Base-by-base conservation (phyloP, 2,113 vertebrate genomes). In the Ornithorhynchus anatinus region DNA sequence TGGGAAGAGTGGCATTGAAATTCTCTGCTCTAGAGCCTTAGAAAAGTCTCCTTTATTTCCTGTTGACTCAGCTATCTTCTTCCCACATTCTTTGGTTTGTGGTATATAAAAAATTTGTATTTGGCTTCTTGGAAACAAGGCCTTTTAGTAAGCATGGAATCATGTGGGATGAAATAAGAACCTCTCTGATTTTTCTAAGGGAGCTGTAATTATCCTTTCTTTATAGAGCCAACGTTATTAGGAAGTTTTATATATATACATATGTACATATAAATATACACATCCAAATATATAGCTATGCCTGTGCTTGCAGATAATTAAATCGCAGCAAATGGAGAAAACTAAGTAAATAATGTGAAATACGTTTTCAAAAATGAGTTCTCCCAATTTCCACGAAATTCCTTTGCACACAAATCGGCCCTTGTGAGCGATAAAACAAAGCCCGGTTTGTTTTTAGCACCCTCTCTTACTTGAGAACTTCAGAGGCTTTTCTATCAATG, bases 61-160 rank as follows among this genome's bases (percentile, higher is more conserved):
- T 88, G 86, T 84, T 88, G 83, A 85, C 83, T 88, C 83, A 84
- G 78, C 78, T 67, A 80, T 85, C 83, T 85, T 88, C 75, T 85
- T 81, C 78, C 83, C 86, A 88, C 86, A 85, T 75, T 84, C 77
- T 60, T 36, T 67, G 67, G 63, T 77, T 84, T 88, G 86, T 82
- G 86, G 86, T 84, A 64, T 84, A 59, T 68, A 75, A 84, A 77
- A 76, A 82, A 88, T 88, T 71, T 84, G 75, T 72, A 59, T 72
- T 68, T 79, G 57, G 78, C 77, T 42, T 62, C 54, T 60, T 82
- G 50, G 75, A 67, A 85, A 64, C 60, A 68, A 80, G 63, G 44
- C 45, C 50, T 72, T 67, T 75, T 72, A 75, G 67, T 64, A 56
- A 70, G 75, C 60, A 70, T 63, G 45, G 53, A 27, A 48, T 75